Base-by-base conservation (phyloP, 2,113 vertebrate species). In the Barbus barbus region DNA sequence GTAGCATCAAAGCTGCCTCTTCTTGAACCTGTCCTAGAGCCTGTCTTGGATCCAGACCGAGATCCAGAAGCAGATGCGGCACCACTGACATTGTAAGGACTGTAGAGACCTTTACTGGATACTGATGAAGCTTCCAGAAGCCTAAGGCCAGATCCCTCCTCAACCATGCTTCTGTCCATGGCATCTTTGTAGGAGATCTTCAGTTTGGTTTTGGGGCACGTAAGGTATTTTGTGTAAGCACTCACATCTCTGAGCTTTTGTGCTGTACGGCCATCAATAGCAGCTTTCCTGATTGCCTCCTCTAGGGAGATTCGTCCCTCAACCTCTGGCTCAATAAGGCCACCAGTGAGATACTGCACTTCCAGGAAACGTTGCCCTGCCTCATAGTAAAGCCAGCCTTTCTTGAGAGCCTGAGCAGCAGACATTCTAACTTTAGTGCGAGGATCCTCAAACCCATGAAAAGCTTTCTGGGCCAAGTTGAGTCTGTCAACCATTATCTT, bases 141-240 rank as follows among this genome's bases (percentile, higher is more conserved):
- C 84, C 96, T 95, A 69, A 99, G 90, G 56, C 97, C 91, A 0
- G 96, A 94, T 82, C 95, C 97, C 8, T 99, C 97, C 85, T 99
- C 98, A 0, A 96, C 91, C 98, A 99, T 99, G 93, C 97, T 98
- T 83, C 95, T 96, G 67, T 99, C 98, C 95, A 99, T 96, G 1
- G 96, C 98, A 0, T 99, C 97, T 92, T 96, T 98, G 90, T 96
- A 99, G 82, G 98, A 99, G 88, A 99, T 99, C 94, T 98, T 98
- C 46, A 98, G 96, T 91, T 99, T 99, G 91, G 97, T 99, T 94
- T 99, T 99, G 82, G 98, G 98, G 86, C 98, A 99, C 75, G 97
- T 99, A 85, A 99, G 93, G 85, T 99, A 99, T 94, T 97, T 98
- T 87, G 96, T 95, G 84, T 99, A 97, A 26, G 96, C 91, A 74